phyloP scores from a whole-genome alignment of 1,140 invertebrate genomes.

The Dendrolimus punctatus region DNA sequence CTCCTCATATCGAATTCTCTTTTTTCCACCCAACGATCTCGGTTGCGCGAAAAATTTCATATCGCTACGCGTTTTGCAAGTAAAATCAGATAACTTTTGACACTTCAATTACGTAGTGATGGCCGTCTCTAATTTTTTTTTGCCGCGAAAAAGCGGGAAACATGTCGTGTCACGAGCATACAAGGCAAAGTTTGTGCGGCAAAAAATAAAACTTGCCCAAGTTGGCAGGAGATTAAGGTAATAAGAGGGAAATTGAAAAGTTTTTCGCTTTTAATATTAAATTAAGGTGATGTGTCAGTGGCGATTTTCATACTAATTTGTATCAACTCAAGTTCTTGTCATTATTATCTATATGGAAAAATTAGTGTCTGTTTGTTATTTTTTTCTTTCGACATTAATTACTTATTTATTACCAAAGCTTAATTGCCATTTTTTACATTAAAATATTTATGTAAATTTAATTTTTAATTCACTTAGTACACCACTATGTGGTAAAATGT shows the following conservation, averaged over 20 bases:
- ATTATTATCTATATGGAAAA: too few species aligned
- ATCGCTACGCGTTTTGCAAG: slow-evolving; percentile 65
- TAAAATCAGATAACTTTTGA: slow-evolving; percentile 71
- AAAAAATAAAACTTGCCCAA: slow-evolving; percentile 45
- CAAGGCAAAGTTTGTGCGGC: slow-evolving; percentile 45
- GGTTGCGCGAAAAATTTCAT: slow-evolving; percentile 63
- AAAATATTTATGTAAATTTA: too few species aligned
- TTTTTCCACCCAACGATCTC: slow-evolving; percentile 57
- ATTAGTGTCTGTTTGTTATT: too few species aligned
- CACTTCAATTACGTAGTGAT: slow-evolving; percentile 68
- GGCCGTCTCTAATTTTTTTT: slow-evolving; percentile 60
- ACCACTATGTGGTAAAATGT: too few species aligned
- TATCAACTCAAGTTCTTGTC: too few species aligned
- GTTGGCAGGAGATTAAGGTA: slow-evolving; percentile 29
- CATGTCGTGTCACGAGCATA: slow-evolving; percentile 53
- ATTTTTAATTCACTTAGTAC: too few species aligned
- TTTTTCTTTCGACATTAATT: too few species aligned
- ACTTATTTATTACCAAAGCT: too few species aligned
- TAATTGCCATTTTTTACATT: too few species aligned
- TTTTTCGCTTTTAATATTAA: slow-evolving; percentile 42
- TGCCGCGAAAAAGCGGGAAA: slow-evolving; percentile 35
- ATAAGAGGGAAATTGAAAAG: slow-evolving; percentile 50
- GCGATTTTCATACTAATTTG: too few species aligned
- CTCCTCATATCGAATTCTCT: slow-evolving; percentile 66
- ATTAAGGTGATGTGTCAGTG: slow-evolving; percentile 8